Evolutionary conservation across 2,797 vertebrate genomes (phyloP).

Genomic region (Ambastaia sidthimunki): DNA sequence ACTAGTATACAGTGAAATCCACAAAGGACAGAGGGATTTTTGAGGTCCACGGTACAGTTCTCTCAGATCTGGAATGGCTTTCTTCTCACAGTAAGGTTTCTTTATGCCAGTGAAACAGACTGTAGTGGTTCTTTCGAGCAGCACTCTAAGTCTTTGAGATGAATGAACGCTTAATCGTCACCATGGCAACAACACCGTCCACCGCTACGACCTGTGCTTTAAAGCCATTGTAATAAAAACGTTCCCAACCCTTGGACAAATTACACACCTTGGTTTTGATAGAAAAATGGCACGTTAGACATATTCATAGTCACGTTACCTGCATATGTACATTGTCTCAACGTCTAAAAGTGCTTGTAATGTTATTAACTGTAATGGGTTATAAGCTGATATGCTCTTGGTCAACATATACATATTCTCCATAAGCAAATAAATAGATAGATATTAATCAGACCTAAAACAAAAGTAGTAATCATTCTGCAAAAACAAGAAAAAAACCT

Average conservation of each 20-base stretch:
- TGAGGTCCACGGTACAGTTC: slow-evolving; percentile 21
- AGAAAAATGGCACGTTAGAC: slow-evolving; percentile 78
- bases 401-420: slow-evolving; percentile 54
- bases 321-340: slow-evolving; percentile 60
- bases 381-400: slow-evolving; percentile 58
- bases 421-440: slow-evolving; percentile 77
- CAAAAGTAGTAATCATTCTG: slow-evolving; percentile 63
- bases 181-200: slow-evolving; percentile 31
- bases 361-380: slow-evolving; percentile 52
- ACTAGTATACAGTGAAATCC: slow-evolving; percentile 36
- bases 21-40: slow-evolving; percentile 27
- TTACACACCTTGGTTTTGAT: slow-evolving; percentile 59
- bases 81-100: slow-evolving; percentile 56
- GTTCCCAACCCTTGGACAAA: slow-evolving; percentile 29
- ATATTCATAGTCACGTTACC: slow-evolving; percentile 58
- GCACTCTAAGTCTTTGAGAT: slow-evolving; percentile 34
- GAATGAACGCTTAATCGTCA: slow-evolving; percentile 22
- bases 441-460: slow-evolving; percentile 66
- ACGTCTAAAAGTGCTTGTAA: slow-evolving; percentile 63
- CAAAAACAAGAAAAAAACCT: slow-evolving; percentile 49
- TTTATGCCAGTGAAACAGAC: slow-evolving; percentile 42
- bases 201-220: slow-evolving; percentile 47
- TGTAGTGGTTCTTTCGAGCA: slow-evolving; percentile 41
- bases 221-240: slow-evolving; percentile 37
- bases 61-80: slow-evolving; percentile 52